Evolutionary conservation across 2,888 invertebrate species (phyloP), one percentile per base, ranked within the genome.

Genomic region (Lasioglossum vierecki): DNA sequence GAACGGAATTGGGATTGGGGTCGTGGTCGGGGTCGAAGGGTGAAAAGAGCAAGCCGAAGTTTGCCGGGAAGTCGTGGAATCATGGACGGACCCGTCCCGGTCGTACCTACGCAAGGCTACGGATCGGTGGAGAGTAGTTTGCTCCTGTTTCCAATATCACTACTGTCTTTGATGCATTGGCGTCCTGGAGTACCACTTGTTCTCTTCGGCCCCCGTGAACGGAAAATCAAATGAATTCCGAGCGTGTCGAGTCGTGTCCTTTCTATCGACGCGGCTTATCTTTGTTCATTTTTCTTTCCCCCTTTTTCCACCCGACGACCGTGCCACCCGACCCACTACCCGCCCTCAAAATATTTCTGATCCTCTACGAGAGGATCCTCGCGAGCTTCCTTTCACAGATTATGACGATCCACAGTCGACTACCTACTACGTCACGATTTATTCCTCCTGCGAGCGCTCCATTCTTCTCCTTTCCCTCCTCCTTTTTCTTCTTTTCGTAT

Each of bases 181-280:
- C 82, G 78, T 90, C 83, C 80, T 76, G 75, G 81, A 90, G 88
- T 83, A 85, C 86, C 87, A 89, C 89, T 91, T 91, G 90, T 91
- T 90, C 87, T 82, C 74, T 79, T 83, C 83, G 86, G 83, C 82
- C 68, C 83, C 83, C 85, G 83, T 87, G 89, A 86, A 91, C 89
- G 85, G 87, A 87, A 90, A 91, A 90, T 84, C 86, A 89, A 92
- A 93, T 89, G 89, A 90, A 92, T 92, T 90, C 89, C 85, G 70
- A 85, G 60, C 85, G 78, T 88, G 88, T 90, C 82, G 82, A 81
- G 70, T 80, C 86, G 88, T 84, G 84, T 88, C 85, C 84, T 81
- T 78, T 49, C 73, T 79, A 77, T 75, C 66, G 57, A 79, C 79
- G 35, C 70, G 71, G 79, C 83, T 87, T 88, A 76, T 85, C 82